Base-by-base conservation (phyloP, 1,140 invertebrate species). In the Platorchestia sp. region DNA sequence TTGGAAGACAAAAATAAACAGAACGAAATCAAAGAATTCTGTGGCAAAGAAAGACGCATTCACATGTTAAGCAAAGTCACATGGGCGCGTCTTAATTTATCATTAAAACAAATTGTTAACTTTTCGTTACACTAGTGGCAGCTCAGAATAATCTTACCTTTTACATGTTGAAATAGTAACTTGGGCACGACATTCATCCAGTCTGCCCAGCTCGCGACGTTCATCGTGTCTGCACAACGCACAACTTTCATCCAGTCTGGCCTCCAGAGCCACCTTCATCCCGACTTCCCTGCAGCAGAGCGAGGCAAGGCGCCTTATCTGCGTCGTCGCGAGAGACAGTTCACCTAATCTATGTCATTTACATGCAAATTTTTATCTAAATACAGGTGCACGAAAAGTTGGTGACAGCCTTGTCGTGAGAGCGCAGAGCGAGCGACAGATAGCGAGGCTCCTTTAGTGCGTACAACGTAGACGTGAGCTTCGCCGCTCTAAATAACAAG, bases 351-450 rank as follows among this genome's bases (percentile, higher is more conserved):
- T 93, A 93, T 93, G 91, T 93, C 91, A 93, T 93, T 93, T 93
- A 93, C 91, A 93, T 93, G 91, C 91, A 93, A 93, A 93, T 93
- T 93, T 93, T 93, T 93, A 93, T 93, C 91, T 93, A 93, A 93
- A 93, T 93, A 93, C 91, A 93, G 43, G 10, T 7, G 43, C 91
- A 93, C 91, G 45, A 93, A 93, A 93, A 93, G 43, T 93, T 93
- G 43, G 91, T 40, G 91, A 93, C 91, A 93, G 91, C 36, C 91
- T 93, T 45, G 91, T 89, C 87, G 87, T 89, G 43, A 89, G 43
- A 89, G 87, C 87, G 87, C 41, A 89, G 87, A 16, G 36, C 5
- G 87, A 41, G 43, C 87, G 87, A 89, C n/a, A 89, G 87, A 89
- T 89, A 89, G 87, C 87, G 87, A 89, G 87, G 27, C 41, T 89